Evolutionary conservation across 1,140 invertebrate species (phyloP).

Genomic region (Ceratoteleas bidentatus): DNA sequence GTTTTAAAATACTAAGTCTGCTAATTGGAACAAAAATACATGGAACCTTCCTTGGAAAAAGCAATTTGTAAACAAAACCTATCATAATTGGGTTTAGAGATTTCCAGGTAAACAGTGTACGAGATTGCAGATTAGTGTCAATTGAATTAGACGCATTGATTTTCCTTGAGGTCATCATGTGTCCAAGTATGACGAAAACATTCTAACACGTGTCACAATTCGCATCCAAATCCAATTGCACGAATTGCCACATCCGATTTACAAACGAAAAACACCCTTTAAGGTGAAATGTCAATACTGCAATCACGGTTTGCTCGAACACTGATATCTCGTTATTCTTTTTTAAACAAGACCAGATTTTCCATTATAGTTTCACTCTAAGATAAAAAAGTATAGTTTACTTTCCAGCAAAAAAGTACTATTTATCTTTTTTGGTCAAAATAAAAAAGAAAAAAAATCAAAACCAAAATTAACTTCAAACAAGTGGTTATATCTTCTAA

Average conservation of each 20-base stretch:
- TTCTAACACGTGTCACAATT: conserved; percentile 30
- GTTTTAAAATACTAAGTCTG: too few species aligned
- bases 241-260: too few species aligned
- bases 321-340: background rate
- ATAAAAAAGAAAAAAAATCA: too few species aligned
- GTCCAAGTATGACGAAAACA: conserved; percentile 35
- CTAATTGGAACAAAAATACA: too few species aligned
- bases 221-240: background rate
- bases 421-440: too few species aligned
- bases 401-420: too few species aligned
- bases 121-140: conserved; percentile 53
- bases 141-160: conserved; percentile 59
- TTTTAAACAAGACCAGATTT: background rate
- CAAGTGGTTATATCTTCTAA: too few species aligned
- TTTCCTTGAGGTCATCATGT: conserved; percentile 49
- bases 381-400: too few species aligned
- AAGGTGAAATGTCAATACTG: background rate
- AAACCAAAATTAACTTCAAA: too few species aligned
- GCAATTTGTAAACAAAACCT: conserved; percentile 9
- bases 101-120: conserved; percentile 19
- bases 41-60: background rate
- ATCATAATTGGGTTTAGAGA: conserved; percentile 12
- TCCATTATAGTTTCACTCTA: too few species aligned
- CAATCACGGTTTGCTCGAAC: background rate
- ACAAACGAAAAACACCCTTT: background rate